phyloP scores from a whole-genome alignment of 2,888 invertebrate genomes.

The Clanis bilineata region DNA sequence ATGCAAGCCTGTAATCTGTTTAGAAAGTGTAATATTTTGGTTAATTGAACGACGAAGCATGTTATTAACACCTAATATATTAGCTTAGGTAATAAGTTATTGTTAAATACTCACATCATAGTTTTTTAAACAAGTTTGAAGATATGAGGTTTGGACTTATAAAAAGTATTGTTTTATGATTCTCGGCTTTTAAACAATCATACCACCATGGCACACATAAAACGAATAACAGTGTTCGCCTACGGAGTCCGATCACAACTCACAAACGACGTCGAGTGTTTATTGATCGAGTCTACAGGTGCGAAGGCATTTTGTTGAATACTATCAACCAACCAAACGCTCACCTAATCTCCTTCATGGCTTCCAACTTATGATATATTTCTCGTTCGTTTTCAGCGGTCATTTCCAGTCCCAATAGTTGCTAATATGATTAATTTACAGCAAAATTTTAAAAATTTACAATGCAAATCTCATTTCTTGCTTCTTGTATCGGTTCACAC shows the following conservation, averaged over 20 bases:
- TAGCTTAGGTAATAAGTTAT: too few species aligned
- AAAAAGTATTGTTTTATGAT: background rate
- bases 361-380: conserved; percentile 95
- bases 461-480: background rate
- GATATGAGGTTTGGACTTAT: background rate
- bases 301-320: conserved; percentile 49
- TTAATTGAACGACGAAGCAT: too few species aligned
- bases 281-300: conserved; percentile 80
- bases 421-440: background rate
- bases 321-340: conserved; percentile 24
- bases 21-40: too few species aligned
- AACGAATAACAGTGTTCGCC: background rate
- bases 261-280: conserved; percentile 54
- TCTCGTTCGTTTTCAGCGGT: conserved; percentile 91
- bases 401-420: conserved; percentile 66
- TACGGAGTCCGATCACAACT: too few species aligned
- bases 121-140: background rate
- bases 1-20: too few species aligned
- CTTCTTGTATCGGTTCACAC: too few species aligned
- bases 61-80: too few species aligned
- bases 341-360: conserved; percentile 95
- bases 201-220: too few species aligned
- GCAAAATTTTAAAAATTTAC: background rate
- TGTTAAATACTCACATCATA: background rate
- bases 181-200: background rate